Percentiles rank a stretch among this genome's conserved stretches.
These are phyloP conservation scores for Scrobipalpa costella DNA, from an alignment of 2,888 invertebrate genomes.

Conservation along the genomic window DNA sequence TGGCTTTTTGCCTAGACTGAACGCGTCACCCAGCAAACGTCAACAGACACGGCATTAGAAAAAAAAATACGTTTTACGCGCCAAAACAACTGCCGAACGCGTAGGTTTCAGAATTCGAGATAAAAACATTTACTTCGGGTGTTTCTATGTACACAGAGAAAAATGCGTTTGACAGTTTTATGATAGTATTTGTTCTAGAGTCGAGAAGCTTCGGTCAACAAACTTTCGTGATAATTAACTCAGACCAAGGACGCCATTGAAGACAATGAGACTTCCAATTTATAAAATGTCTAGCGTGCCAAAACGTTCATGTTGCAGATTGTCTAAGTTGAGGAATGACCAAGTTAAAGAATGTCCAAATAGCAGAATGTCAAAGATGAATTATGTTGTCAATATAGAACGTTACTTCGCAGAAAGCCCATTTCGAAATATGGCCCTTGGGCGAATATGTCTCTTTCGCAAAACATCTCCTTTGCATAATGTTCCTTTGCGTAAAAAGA, in stretches of 20 bases:
- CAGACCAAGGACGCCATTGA: too few species aligned
- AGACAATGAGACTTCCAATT: neutral
- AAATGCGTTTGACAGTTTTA: neutral
- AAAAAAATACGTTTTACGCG: conserved; percentile 13
- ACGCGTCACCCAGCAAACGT: conserved; percentile 6
- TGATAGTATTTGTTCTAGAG: neutral
- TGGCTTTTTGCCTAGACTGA: conserved; percentile 15
- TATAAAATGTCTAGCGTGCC: too few species aligned
- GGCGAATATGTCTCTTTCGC: too few species aligned
- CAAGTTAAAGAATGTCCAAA: too few species aligned
- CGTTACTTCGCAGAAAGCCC: too few species aligned
- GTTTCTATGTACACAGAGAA: neutral
- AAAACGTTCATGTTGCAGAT: too few species aligned
- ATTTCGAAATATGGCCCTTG: too few species aligned
- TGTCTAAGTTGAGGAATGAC: too few species aligned
- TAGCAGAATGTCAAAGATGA: too few species aligned
- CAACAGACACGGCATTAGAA: neutral
- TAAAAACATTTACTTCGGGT: conserved; percentile 12
- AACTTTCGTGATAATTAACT: neutral
- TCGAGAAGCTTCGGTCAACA: conserved; percentile 2
- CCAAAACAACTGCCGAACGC: conserved; percentile 15
- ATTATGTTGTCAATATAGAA: too few species aligned
- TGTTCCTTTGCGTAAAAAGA: too few species aligned
- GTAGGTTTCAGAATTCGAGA: neutral
- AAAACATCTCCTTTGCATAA: too few species aligned